Evolutionary conservation across 2,113 vertebrate species (phyloP).

Genomic region (Apus apus): DNA sequence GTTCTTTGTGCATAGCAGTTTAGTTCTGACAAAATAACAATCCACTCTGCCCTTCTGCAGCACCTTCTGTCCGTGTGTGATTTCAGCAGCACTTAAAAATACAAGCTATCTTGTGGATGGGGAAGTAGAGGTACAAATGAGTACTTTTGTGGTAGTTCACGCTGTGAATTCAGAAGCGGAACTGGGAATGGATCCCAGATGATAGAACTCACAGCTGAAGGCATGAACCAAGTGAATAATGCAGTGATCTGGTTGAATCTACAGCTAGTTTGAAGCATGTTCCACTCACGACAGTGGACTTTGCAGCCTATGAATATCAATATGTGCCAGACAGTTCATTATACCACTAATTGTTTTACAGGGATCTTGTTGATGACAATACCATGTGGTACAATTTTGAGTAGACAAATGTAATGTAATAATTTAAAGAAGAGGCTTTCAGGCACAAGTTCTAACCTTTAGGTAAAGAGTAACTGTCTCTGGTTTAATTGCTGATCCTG

Average conservation of each 20-base stretch:
- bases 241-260: neutral
- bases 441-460: neutral
- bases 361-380: neutral
- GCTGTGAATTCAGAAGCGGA: neutral
- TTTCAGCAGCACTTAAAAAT: neutral
- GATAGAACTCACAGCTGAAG: neutral
- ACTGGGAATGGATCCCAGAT: neutral
- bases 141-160: neutral
- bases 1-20: neutral
- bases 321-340: neutral
- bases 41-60: neutral
- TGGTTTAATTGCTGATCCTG: too few relatives aligned
- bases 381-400: neutral
- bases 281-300: neutral
- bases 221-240: neutral
- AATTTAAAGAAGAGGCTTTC: neutral
- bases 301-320: neutral
- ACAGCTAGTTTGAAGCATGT: neutral
- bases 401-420: neutral
- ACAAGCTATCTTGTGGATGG: neutral
- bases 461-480: neutral
- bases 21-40: neutral
- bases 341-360: neutral
- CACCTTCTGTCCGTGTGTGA: neutral
- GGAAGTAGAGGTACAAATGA: neutral